These are phyloP conservation scores for Rhopalosiphum nymphaeae DNA, from an alignment of 2,888 invertebrate genomes.

Conservation along the genomic window DNA sequence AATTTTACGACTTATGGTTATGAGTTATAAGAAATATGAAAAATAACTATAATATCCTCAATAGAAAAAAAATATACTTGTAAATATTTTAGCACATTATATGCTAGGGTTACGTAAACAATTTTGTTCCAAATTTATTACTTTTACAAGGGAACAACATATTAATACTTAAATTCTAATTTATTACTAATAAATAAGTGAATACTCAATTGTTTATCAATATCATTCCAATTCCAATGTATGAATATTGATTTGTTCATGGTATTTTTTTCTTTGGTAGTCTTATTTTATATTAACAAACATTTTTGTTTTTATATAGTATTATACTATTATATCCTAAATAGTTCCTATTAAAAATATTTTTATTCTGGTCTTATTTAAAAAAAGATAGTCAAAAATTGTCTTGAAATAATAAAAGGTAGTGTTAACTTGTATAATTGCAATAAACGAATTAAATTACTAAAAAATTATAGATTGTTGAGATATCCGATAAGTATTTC, in stretches of 20 bases:
- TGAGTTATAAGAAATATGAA: background rate
- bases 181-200: background rate
- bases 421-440: background rate
- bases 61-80: background rate
- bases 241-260: background rate
- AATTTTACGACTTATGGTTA: too few relatives aligned
- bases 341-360: background rate
- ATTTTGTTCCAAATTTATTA: background rate
- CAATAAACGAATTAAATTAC: background rate
- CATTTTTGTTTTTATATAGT: background rate
- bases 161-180: background rate
- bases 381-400: background rate
- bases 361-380: background rate
- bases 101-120: background rate
- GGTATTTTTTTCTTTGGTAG: background rate
- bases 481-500: background rate
- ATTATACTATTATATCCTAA: background rate
- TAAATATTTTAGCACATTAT: background rate
- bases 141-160: background rate
- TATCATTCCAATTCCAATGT: background rate
- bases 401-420: background rate
- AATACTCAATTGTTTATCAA: background rate
- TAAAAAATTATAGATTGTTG: too few relatives aligned
- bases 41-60: background rate
- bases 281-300: background rate